Evolutionary conservation across 2,888 invertebrate genomes (phyloP).

Genomic region (Xiphydria camelus): DNA sequence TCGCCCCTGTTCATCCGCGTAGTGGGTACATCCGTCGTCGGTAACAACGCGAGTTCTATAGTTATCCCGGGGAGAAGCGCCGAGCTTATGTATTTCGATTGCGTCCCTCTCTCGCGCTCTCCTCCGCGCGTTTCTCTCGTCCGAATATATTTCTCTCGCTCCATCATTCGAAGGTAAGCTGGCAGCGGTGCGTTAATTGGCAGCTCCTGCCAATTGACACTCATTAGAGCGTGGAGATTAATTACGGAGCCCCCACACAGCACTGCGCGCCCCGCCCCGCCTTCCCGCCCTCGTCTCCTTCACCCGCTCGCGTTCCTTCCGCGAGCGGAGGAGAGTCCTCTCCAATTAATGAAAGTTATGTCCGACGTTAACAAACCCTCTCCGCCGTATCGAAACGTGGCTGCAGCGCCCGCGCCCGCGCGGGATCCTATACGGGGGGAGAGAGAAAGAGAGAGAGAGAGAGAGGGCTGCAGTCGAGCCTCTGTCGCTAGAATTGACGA

Average conservation of each 20-base stretch:
- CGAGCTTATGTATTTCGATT: too few relatives aligned
- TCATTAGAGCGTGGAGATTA: slow-evolving; percentile 51
- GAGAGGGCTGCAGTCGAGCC: too few relatives aligned
- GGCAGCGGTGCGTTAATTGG: slow-evolving; percentile 46
- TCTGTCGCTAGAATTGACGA: too few relatives aligned
- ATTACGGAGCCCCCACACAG: slow-evolving; percentile 33
- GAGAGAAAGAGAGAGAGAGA: too few relatives aligned
- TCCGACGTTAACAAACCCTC: slow-evolving; percentile 48
- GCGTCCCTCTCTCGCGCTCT: too few relatives aligned
- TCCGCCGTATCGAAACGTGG: slow-evolving; percentile 26
- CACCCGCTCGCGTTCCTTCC: slow-evolving; percentile 24
- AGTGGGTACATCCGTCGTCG: too few relatives aligned
- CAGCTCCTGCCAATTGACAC: slow-evolving; percentile 50
- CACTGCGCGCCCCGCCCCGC: too few relatives aligned
- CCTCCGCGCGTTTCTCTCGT: slow-evolving; percentile 22
- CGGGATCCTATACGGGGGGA: too few relatives aligned
- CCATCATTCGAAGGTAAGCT: slow-evolving; percentile 18
- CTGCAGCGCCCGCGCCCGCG: slow-evolving; percentile 19
- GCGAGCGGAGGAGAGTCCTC: slow-evolving; percentile 42
- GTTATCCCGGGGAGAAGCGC: too few relatives aligned
- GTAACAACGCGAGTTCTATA: too few relatives aligned
- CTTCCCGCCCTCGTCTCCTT: too few relatives aligned
- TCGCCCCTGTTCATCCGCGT: too few relatives aligned
- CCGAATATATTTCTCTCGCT: slow-evolving; percentile 22
- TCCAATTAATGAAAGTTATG: slow-evolving; percentile 52